A percentile compares a stretch with the other conserved stretches of the same genome.
phyloP scores from a whole-genome alignment of 2,888 invertebrate genomes.

The Ptilodon capucinus region DNA sequence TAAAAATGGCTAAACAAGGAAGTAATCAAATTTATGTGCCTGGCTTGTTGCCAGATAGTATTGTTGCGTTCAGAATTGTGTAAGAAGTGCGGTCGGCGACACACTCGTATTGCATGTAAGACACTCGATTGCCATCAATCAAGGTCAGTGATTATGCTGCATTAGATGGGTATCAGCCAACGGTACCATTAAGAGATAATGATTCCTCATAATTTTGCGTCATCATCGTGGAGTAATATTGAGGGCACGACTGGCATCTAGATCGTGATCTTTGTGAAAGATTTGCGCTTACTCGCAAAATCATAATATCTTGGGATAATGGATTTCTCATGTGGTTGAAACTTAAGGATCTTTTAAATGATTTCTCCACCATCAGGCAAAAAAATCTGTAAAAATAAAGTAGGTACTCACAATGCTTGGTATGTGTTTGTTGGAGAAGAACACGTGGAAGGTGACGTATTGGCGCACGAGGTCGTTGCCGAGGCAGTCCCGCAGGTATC shows the following conservation, averaged over 20 bases:
- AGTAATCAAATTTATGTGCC: constrained; percentile 11
- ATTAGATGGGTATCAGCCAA: constrained; percentile 9
- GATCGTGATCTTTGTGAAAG: constrained; percentile 10
- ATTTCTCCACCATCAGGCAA: too few species aligned
- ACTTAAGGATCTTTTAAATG: too few species aligned
- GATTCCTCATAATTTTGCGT: constrained; percentile 7
- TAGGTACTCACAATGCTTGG: constrained; percentile 79
- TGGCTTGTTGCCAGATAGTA: constrained; percentile 31
- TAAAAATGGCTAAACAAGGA: constrained; percentile 16
- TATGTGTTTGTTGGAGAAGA: constrained; percentile 93
- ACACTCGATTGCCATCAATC: constrained; percentile 5
- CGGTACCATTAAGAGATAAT: constrained; percentile 11
- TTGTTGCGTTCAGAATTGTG: constrained; percentile 25
- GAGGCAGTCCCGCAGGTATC: constrained; percentile 90
- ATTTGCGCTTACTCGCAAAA: not conserved
- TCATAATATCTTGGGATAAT: too few species aligned
- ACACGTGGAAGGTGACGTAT: constrained; percentile 93
- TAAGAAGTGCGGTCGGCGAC: constrained; percentile 30
- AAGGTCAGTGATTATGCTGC: constrained; percentile 11
- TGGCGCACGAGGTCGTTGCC: constrained; percentile 87
- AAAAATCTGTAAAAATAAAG: too few species aligned
- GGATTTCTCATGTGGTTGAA: not conserved
- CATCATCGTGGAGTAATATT: constrained; percentile 11
- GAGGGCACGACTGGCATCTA: constrained; percentile 9
- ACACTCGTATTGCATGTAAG: constrained; percentile 8